Conservation (phyloP, 2,888 invertebrate species). For the Ophion obscuratus region DNA sequence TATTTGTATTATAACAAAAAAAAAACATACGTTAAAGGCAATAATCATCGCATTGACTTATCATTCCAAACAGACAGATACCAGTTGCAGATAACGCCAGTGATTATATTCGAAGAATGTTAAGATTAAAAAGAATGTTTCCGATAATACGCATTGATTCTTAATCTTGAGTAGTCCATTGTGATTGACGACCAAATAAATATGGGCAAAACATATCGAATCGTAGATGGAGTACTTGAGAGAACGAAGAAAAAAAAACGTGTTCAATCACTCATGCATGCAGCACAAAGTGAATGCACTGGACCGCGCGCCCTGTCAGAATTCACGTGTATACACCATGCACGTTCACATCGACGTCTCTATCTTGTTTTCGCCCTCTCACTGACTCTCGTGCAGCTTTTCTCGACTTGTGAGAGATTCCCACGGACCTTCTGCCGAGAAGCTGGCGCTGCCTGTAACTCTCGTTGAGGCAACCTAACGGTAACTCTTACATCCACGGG, state of each 20-base stretch:
- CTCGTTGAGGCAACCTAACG: conserved; percentile 53
- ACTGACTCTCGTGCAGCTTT: conserved; percentile 3
- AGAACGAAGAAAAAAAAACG: neutral
- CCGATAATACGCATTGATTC: neutral
- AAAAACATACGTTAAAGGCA: neutral
- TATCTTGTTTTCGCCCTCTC: neutral
- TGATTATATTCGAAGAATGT: neutral
- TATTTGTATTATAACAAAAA: neutral
- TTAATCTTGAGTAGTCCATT: neutral
- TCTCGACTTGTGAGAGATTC: conserved; percentile 44
- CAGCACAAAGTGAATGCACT: neutral
- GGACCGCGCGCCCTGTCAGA: neutral
- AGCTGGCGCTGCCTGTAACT: conserved; percentile 27
- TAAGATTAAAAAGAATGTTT: neutral
- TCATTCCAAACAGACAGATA: neutral
- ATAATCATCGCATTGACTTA: neutral
- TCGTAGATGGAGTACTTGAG: neutral
- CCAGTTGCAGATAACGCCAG: neutral
- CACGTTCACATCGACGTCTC: conserved; percentile 2
- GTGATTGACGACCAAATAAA: neutral
- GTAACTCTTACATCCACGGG: conserved; percentile 59
- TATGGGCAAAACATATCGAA: neutral
- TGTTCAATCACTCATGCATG: conserved; percentile 14
- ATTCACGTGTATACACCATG: conserved; percentile 7
- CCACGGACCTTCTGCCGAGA: conserved; percentile 54